Evolutionary conservation across 1,140 invertebrate genomes (phyloP).

Genomic region (Drusus annulatus): DNA sequence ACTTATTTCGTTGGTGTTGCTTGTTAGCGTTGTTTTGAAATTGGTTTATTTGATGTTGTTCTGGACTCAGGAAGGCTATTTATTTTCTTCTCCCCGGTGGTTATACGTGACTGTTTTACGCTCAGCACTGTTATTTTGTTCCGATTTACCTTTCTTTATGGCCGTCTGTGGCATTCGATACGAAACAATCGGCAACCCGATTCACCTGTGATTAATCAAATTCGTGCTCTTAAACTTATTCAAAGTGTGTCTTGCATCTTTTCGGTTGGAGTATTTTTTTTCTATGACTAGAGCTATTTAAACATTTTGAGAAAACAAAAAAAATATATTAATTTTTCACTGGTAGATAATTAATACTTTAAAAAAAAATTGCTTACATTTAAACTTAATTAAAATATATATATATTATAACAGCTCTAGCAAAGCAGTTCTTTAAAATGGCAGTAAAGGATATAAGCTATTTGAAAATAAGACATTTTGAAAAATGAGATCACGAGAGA

Average conservation of each 20-base stretch:
- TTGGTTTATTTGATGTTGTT: neutral
- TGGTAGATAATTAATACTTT: too few species aligned
- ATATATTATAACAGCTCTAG: too few species aligned
- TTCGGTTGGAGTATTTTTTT: too few species aligned
- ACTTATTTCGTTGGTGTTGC: neutral
- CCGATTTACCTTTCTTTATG: conserved; percentile 2
- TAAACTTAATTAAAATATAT: too few species aligned
- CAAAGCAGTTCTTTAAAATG: too few species aligned
- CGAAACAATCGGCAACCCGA: conserved; percentile 21
- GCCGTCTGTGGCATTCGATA: neutral
- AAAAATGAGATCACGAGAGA: too few species aligned
- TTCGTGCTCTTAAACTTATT: neutral
- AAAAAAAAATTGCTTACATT: too few species aligned
- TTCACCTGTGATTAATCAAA: conserved; percentile 32
- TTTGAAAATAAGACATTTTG: too few species aligned
- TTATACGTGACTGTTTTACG: conserved; percentile 45
- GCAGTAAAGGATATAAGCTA: too few species aligned
- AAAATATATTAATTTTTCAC: too few species aligned
- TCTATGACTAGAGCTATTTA: too few species aligned
- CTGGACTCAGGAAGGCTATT: neutral
- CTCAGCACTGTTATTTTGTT: conserved; percentile 25
- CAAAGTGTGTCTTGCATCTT: neutral
- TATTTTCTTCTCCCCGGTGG: conserved; percentile 37
- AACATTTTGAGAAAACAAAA: too few species aligned
- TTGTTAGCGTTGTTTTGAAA: neutral